phyloP scores from a whole-genome alignment of 2,797 vertebrate genomes.

The Sebastiscus albofasciatus region DNA sequence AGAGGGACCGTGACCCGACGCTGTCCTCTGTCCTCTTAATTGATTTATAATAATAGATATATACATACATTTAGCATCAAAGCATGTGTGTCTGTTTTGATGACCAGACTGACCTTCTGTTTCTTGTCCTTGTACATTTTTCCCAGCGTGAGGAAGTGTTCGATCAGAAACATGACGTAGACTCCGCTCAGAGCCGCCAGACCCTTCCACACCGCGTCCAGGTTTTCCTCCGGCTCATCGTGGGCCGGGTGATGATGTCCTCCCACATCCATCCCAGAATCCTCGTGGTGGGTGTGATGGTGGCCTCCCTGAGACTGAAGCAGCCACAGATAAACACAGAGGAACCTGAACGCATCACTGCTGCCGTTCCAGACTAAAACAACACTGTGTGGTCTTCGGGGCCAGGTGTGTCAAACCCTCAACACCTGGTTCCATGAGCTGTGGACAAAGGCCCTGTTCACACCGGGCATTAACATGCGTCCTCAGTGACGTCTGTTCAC shows the following conservation, averaged over 20 bases:
- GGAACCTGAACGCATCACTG: not conserved
- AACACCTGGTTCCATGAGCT: not conserved
- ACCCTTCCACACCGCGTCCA: slow-evolving; percentile 94
- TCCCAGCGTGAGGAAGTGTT: slow-evolving; percentile 95
- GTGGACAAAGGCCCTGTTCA: not conserved
- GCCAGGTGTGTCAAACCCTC: not conserved
- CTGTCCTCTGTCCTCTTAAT: no score
- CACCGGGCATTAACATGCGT: not conserved
- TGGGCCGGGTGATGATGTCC: slow-evolving; percentile 76
- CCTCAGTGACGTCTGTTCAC: no score
- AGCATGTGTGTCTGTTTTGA: not conserved
- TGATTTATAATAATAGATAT: no score
- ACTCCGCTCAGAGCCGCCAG: slow-evolving; percentile 92
- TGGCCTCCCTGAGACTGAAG: slow-evolving; percentile 79
- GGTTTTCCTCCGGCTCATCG: slow-evolving; percentile 74
- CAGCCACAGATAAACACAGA: not conserved
- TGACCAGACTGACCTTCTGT: slow-evolving; percentile 87
- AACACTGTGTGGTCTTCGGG: not conserved
- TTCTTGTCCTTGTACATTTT: slow-evolving; percentile 99
- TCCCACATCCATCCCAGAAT: not conserved
- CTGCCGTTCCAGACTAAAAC: not conserved
- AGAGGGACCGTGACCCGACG: no score
- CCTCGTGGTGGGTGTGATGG: slow-evolving; percentile 69
- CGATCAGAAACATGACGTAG: slow-evolving; percentile 98
- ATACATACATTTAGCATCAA: no score